These are phyloP conservation scores for Cetoscarus ocellatus DNA, from an alignment of 2,797 vertebrate species.

Conservation along the genomic window DNA sequence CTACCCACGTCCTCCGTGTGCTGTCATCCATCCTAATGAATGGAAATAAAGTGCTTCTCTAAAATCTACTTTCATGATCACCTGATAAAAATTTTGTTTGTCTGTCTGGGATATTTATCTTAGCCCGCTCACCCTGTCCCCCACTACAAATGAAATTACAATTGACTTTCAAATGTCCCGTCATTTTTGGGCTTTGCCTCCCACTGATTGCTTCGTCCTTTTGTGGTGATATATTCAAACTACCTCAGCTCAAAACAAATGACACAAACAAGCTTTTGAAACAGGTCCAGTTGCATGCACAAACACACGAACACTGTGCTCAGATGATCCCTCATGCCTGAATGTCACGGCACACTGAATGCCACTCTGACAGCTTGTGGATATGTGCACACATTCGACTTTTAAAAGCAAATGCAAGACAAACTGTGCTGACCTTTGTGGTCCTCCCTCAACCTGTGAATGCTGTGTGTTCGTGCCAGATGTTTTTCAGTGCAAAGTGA, in stretches of 20 bases:
- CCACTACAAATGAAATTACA: conserved; percentile 54
- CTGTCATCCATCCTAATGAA: conserved; percentile 51
- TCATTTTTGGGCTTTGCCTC: conserved; percentile 35
- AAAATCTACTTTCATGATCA: conserved; percentile 53
- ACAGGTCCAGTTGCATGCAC: conserved; percentile 36
- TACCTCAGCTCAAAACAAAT: conserved; percentile 48
- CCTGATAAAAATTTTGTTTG: conserved; percentile 58
- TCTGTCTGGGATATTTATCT: conserved; percentile 53
- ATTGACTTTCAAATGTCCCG: conserved; percentile 69
- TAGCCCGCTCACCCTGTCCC: conserved; percentile 17
- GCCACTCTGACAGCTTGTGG: conserved; percentile 24
- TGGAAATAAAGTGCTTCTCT: conserved; percentile 49
- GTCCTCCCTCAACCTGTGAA: conserved; percentile 2
- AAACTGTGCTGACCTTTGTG: conserved; percentile 39
- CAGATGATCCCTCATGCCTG: conserved; percentile 29
- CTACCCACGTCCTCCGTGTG: conserved; percentile 39
- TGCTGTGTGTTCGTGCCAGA: conserved; percentile 16
- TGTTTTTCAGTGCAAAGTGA: conserved; percentile 14
- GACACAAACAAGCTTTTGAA: conserved; percentile 29
- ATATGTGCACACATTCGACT: conserved; percentile 36
- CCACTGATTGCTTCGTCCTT: conserved; percentile 36
- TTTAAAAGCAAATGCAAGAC: conserved; percentile 32
- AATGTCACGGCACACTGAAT: conserved; percentile 16
- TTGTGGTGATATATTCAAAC: conserved; percentile 37
- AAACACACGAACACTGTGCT: conserved; percentile 4